A percentile compares a stretch with the other conserved stretches of the same genome.
These are phyloP conservation scores for Drosophila trichaetosa DNA, from an alignment of 2,888 invertebrate species.

Conservation along the genomic window DNA sequence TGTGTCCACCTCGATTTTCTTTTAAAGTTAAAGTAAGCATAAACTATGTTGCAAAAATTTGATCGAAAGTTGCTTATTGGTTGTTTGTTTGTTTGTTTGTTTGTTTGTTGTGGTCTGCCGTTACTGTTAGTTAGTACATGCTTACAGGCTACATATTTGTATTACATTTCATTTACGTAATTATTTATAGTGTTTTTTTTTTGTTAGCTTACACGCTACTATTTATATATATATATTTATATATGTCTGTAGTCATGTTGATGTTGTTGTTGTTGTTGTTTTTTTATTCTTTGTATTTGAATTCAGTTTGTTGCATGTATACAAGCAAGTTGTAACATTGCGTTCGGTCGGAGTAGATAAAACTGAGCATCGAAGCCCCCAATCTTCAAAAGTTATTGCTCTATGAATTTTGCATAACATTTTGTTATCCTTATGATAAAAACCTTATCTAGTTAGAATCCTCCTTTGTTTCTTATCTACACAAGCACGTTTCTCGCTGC, in stretches of 20 bases:
- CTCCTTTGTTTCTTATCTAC: constrained; percentile 48
- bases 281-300: constrained; percentile 7
- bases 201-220: constrained; percentile 62
- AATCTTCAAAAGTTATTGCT: constrained; percentile 67
- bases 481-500: constrained; percentile 24
- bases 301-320: constrained; percentile 27
- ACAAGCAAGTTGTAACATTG: constrained; percentile 54
- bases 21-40: constrained; percentile 62
- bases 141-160: constrained; percentile 56
- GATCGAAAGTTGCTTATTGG: constrained; percentile 62
- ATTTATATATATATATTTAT: constrained; percentile 62
- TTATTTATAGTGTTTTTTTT: constrained; percentile 45
- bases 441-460: constrained; percentile 57
- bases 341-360: constrained; percentile 71
- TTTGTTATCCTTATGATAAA: constrained; percentile 17
- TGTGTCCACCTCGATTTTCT: constrained; percentile 48
- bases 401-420: constrained; percentile 39
- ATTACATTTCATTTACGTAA: constrained; percentile 61
- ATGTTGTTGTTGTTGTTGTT: constrained; percentile 15
- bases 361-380: constrained; percentile 51
- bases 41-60: constrained; percentile 62
- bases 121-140: constrained; percentile 54
- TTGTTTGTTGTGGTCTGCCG: constrained; percentile 58
- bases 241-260: constrained; percentile 53
- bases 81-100: constrained; percentile 43